phyloP scores from a whole-genome alignment of 2,113 vertebrate species.

The Aptenodytes forsteri region DNA sequence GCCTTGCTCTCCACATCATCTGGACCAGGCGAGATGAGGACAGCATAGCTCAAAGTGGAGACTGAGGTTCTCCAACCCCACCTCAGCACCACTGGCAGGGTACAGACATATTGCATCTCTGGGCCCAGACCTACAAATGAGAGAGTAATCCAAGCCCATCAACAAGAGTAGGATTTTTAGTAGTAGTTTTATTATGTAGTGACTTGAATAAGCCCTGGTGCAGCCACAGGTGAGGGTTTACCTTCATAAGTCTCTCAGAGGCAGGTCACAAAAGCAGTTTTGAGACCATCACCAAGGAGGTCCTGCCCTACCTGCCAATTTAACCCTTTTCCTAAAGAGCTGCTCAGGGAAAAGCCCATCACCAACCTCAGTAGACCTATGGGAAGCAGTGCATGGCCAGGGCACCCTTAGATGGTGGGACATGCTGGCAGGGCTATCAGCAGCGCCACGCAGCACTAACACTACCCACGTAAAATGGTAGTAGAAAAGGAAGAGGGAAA shows the following conservation, averaged over 20 bases:
- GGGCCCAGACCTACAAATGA: not conserved
- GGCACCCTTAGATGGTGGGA: too few relatives aligned
- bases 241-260: not conserved
- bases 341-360: not conserved
- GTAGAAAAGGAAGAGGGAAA: not conserved
- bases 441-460: rapidly evolving
- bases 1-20: not conserved
- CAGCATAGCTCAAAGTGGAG: not conserved
- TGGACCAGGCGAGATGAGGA: not conserved
- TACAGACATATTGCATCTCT: not conserved
- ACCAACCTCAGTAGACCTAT: rapidly evolving
- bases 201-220: not conserved
- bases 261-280: not conserved
- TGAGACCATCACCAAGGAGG: not conserved
- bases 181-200: not conserved
- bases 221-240: not conserved
- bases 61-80: not conserved
- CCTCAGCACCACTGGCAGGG: not conserved
- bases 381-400: not conserved
- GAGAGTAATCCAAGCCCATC: not conserved
- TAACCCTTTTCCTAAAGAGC: not conserved
- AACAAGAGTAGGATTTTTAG: not conserved
- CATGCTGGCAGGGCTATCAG: not conserved
- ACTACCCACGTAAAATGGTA: not conserved
- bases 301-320: not conserved